Percentiles rank a stretch among this genome's conserved stretches.
Conservation (phyloP, 2,113 vertebrate genomes). For the Xyrauchen texanus region DNA sequence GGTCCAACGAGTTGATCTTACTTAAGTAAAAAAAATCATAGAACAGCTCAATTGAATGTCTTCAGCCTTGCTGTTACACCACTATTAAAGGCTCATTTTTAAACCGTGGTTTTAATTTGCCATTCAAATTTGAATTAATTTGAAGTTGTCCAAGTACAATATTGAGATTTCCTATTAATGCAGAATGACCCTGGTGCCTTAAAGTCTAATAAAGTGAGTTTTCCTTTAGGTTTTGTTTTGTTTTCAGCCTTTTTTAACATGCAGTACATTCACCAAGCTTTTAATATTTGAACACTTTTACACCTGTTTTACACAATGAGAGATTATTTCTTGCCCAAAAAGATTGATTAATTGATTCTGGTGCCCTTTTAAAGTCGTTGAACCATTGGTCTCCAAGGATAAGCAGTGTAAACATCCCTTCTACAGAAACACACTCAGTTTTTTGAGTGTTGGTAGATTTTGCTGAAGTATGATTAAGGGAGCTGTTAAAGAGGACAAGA, state of each 20-base stretch:
- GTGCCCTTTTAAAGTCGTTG: neutral
- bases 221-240: neutral
- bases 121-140: neutral
- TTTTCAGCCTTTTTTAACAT: conserved; percentile 26
- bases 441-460: neutral
- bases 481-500: neutral
- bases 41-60: neutral
- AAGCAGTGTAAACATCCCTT: neutral
- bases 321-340: neutral
- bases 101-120: neutral
- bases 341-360: neutral
- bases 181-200: conserved; percentile 44
- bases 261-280: conserved; percentile 2
- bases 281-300: conserved; percentile 12
- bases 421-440: neutral
- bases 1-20: neutral
- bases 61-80: neutral
- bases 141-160: neutral
- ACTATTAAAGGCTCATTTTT: neutral
- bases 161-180: conserved; percentile 16
- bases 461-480: neutral
- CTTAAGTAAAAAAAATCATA: neutral
- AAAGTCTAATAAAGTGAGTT: conserved; percentile 6
- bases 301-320: neutral
- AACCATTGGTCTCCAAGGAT: too few species aligned